Evolutionary conservation across 2,888 invertebrate genomes (phyloP).

Genomic region (Caenorhabditis plicata): DNA sequence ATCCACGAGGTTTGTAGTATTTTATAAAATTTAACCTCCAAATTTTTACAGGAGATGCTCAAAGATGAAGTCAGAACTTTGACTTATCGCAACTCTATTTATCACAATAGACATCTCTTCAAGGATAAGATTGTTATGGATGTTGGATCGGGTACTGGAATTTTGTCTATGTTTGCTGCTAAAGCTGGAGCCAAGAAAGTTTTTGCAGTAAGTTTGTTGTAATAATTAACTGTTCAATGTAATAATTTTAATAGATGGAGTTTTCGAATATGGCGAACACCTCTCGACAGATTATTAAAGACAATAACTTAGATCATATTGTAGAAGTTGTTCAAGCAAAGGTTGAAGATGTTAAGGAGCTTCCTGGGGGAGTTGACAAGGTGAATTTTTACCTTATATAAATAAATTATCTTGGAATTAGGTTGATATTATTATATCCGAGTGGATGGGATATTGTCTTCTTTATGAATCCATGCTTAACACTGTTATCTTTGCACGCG

Average conservation of each 20-base stretch:
- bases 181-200: constrained; percentile 94
- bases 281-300: constrained; percentile 87
- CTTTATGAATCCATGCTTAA: constrained; percentile 99
- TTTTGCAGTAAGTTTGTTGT: constrained; percentile 73
- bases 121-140: constrained; percentile 86
- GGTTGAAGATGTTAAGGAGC: constrained; percentile 82
- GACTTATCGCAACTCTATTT: constrained; percentile 98
- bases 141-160: constrained; percentile 98
- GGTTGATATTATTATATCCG: constrained; percentile 87
- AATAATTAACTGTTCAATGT: not conserved
- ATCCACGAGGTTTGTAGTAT: constrained; percentile 80
- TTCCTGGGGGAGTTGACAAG: constrained; percentile 83
- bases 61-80: constrained; percentile 98
- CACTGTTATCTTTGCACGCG: constrained; percentile 94
- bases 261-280: constrained; percentile 98
- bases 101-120: constrained; percentile 81
- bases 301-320: constrained; percentile 69
- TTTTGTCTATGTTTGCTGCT: constrained; percentile 98
- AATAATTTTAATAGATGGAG: constrained; percentile 74
- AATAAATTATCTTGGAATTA: not conserved
- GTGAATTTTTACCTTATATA: constrained; percentile 16
- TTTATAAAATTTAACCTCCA: not conserved
- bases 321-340: constrained; percentile 71
- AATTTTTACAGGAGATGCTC: constrained; percentile 81
- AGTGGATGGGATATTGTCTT: constrained; percentile 84